phyloP scores from a whole-genome alignment of 2,113 vertebrate species.

The Chloroceryle aenea region DNA sequence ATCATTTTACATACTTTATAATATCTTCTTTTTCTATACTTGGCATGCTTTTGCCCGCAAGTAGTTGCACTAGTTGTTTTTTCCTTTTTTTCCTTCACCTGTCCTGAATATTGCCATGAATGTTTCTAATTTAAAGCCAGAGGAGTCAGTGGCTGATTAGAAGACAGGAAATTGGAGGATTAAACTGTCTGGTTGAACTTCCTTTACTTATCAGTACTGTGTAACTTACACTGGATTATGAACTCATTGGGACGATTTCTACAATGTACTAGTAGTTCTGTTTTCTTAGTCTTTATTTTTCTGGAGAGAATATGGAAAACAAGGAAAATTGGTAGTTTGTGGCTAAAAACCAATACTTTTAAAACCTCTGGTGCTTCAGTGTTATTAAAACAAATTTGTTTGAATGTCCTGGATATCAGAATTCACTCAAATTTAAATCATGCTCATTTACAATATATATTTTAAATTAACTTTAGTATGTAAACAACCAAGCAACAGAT shows the following conservation, averaged over 20 bases:
- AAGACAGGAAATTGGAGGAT: slow-evolving; percentile 99
- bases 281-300: slow-evolving; percentile 57
- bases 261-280: slow-evolving; percentile 64
- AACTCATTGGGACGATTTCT: slow-evolving; percentile 73
- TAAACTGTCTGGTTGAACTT: slow-evolving; percentile 99
- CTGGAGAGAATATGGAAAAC: background rate
- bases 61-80: slow-evolving; percentile 65
- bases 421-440: background rate
- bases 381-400: background rate
- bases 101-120: slow-evolving; percentile 81
- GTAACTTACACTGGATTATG: slow-evolving; percentile 80
- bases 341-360: background rate
- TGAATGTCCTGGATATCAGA: background rate
- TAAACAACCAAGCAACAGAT: slow-evolving; percentile 62
- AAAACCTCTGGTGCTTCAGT: no score
- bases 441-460: background rate
- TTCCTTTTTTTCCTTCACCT: slow-evolving; percentile 80
- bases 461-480: slow-evolving; percentile 31
- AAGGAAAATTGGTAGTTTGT: background rate
- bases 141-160: slow-evolving; percentile 95
- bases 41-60: slow-evolving; percentile 50
- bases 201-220: slow-evolving; percentile 87
- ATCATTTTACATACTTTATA: background rate
- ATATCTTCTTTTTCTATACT: slow-evolving; percentile 45
- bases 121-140: slow-evolving; percentile 94